Percentiles rank a stretch among this genome's conserved stretches.
Conservation (phyloP, 1,140 invertebrate species). For the Drosophila kohkoa region DNA sequence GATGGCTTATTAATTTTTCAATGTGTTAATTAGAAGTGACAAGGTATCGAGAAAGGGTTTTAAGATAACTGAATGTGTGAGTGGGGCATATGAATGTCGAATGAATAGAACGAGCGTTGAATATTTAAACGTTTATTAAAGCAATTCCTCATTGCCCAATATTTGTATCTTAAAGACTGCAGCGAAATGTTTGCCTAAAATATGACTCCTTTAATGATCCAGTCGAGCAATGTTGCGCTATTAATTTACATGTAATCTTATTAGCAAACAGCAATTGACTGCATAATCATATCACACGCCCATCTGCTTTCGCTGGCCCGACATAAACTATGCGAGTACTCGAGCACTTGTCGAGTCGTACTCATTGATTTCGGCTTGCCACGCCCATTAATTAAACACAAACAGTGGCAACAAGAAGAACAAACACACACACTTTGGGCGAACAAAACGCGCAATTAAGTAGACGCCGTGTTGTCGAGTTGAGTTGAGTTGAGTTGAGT, state of each 20-base stretch:
- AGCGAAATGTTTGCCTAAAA: neutral
- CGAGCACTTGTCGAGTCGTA: too few relatives aligned
- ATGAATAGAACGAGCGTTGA: neutral
- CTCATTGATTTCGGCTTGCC: conserved; percentile 15
- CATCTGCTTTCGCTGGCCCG: neutral
- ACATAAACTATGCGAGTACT: conserved; percentile 6
- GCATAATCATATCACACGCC: conserved; percentile 38
- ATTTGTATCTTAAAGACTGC: too few relatives aligned
- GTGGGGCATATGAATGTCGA: neutral
- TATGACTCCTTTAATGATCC: too few relatives aligned
- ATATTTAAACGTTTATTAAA: neutral
- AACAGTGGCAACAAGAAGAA: neutral
- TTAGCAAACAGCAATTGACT: conserved; percentile 14
- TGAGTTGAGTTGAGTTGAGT: conserved; percentile 54
- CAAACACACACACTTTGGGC: conserved; percentile 1
- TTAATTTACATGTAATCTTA: conserved; percentile 15
- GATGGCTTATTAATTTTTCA: conserved; percentile 21
- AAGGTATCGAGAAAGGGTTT: conserved; percentile 38
- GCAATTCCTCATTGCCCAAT: too few relatives aligned
- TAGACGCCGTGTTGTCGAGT: conserved; percentile 45
- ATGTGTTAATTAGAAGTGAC: conserved; percentile 51
- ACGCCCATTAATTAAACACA: conserved; percentile 42
- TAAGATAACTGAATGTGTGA: conserved; percentile 3
- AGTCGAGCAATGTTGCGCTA: neutral
- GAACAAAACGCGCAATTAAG: conserved; percentile 59